phyloP scores from a whole-genome alignment of 2,888 invertebrate species.

The Eueremaeus valkanovi region DNA sequence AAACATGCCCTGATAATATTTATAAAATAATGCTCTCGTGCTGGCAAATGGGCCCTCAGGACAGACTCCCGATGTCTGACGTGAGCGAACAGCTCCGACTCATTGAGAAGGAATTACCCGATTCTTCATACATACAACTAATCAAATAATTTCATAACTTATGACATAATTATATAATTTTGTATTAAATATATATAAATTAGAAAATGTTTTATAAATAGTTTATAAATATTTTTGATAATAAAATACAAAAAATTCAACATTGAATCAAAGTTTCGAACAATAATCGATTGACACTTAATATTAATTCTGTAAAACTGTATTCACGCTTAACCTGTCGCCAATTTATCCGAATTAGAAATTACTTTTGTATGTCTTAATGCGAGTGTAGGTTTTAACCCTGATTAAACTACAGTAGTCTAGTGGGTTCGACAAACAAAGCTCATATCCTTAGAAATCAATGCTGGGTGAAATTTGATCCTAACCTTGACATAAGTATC shows the following conservation, averaged over 20 bases:
- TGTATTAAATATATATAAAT: neutral
- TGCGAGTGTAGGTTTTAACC: too few species aligned
- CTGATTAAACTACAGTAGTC: too few species aligned
- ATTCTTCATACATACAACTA: slow-evolving; percentile 11
- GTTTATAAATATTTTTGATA: neutral
- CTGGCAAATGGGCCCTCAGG: slow-evolving; percentile 46
- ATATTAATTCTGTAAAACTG: too few species aligned
- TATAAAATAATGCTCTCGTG: slow-evolving; percentile 47
- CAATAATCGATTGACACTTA: too few species aligned
- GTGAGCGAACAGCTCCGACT: slow-evolving; percentile 39
- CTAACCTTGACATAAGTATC: too few species aligned
- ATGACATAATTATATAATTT: neutral
- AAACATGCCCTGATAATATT: slow-evolving; percentile 45
- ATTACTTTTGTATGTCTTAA: too few species aligned
- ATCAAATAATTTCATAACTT: slow-evolving; percentile 3
- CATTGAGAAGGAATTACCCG: slow-evolving; percentile 2
- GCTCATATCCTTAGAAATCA: too few species aligned
- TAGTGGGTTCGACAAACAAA: too few species aligned
- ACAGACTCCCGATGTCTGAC: slow-evolving; percentile 43
- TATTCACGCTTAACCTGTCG: too few species aligned
- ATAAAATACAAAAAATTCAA: neutral
- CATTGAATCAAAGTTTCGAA: too few species aligned
- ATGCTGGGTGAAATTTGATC: too few species aligned
- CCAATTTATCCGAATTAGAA: too few species aligned
- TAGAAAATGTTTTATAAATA: neutral